Percentiles rank a stretch among this genome's conserved stretches.
These are phyloP conservation scores for Drosophila pegasa DNA, from an alignment of 2,888 invertebrate genomes.

Conservation along the genomic window DNA sequence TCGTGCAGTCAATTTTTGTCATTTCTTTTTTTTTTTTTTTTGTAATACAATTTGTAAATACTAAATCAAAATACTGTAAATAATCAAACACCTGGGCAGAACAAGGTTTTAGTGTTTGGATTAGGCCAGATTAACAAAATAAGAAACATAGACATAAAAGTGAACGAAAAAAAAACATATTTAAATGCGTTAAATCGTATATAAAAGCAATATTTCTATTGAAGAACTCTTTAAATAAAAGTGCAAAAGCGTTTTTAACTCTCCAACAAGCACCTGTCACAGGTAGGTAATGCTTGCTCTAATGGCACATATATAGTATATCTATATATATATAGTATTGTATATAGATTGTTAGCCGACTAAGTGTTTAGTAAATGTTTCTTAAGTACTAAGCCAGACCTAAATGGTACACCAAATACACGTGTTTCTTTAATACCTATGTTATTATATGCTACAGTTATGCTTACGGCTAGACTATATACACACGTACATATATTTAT, in stretches of 20 bases:
- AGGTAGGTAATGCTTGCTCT: slow-evolving; percentile 2
- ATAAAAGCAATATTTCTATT: slow-evolving; percentile 31
- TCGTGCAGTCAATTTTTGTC: slow-evolving; percentile 45
- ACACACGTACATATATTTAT: slow-evolving; percentile 1
- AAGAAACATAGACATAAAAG: background rate
- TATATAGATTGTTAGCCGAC: slow-evolving; percentile 36
- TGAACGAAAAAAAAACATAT: slow-evolving; percentile 7
- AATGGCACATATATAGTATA: slow-evolving; percentile 37
- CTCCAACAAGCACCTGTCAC: slow-evolving; percentile 10
- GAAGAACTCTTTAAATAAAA: slow-evolving; percentile 27
- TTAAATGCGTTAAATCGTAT: slow-evolving; percentile 8
- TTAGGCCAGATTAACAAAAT: slow-evolving; percentile 5
- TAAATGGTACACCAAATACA: slow-evolving; percentile 32
- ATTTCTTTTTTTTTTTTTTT: slow-evolving; percentile 15
- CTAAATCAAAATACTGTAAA: slow-evolving; percentile 21
- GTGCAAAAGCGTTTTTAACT: slow-evolving; percentile 25
- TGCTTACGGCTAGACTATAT: slow-evolving; percentile 23
- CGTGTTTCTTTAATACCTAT: slow-evolving; percentile 25
- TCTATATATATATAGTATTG: background rate
- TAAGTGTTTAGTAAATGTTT: slow-evolving; percentile 28
- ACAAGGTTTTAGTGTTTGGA: slow-evolving; percentile 24
- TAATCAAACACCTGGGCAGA: slow-evolving; percentile 15
- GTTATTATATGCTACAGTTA: slow-evolving; percentile 11
- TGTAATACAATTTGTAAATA: slow-evolving; percentile 29
- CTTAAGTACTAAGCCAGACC: slow-evolving; percentile 35